Percentiles rank a stretch among this genome's conserved stretches.
phyloP scores from a whole-genome alignment of 2,888 invertebrate species.

The Chydorus sphaericus region DNA sequence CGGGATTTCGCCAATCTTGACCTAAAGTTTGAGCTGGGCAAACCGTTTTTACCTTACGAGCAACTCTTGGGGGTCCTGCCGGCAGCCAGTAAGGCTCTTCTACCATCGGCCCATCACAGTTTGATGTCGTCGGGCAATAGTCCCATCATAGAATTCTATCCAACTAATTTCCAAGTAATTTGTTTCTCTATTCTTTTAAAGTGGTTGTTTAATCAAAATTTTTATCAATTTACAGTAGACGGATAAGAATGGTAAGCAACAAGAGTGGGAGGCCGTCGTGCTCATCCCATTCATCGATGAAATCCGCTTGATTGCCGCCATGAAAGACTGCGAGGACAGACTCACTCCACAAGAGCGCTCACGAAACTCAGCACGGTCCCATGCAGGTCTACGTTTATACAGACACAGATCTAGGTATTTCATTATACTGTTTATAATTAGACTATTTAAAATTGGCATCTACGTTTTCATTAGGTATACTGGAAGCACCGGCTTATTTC shows the following conservation, averaged over 20 bases:
- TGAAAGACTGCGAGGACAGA: conserved; percentile 48
- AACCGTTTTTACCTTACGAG: conserved; percentile 86
- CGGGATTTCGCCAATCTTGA: conserved; percentile 57
- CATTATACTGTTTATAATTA: conserved; percentile 21
- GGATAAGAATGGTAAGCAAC: conserved; percentile 87
- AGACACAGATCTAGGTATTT: conserved; percentile 40
- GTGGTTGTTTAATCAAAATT: background rate
- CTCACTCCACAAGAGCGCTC: conserved; percentile 52
- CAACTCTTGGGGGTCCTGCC: conserved; percentile 75
- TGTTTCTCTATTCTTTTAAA: background rate
- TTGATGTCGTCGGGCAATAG: conserved; percentile 64
- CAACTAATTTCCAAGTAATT: conserved; percentile 49
- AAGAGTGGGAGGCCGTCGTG: conserved; percentile 93
- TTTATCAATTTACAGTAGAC: conserved; percentile 35
- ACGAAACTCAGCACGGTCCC: conserved; percentile 72
- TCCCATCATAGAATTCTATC: conserved; percentile 80
- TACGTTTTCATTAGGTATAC: conserved; percentile 17
- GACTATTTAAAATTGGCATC: conserved; percentile 20
- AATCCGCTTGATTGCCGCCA: conserved; percentile 47
- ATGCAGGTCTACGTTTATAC: conserved; percentile 65
- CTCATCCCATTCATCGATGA: conserved; percentile 87
- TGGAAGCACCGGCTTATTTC: conserved; percentile 44
- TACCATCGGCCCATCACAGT: conserved; percentile 52
- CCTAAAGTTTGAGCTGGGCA: conserved; percentile 67
- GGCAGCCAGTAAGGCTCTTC: conserved; percentile 59